Evolutionary conservation across 2,888 invertebrate genomes (phyloP).

Genomic region (Machimus rusticus): DNA sequence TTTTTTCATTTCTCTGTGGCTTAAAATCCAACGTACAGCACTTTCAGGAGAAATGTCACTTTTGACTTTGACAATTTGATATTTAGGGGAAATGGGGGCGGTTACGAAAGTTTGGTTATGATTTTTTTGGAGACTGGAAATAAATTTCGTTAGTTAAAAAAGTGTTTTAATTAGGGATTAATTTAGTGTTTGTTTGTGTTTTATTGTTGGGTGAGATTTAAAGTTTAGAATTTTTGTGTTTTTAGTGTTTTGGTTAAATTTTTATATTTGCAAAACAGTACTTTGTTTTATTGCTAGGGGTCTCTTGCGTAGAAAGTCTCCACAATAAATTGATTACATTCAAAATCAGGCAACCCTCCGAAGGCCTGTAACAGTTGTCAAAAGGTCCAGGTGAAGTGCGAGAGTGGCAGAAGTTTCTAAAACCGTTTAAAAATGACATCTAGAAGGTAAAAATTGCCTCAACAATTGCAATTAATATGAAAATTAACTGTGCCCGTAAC

Average conservation of each 20-base stretch:
- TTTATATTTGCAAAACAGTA: not conserved
- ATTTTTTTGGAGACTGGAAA: conserved; percentile 52
- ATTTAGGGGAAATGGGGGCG: not conserved
- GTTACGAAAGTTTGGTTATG: conserved; percentile 15
- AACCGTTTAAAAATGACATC: conserved; percentile 44
- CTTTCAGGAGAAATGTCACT: not conserved
- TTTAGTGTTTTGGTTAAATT: not conserved
- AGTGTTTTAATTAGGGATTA: not conserved
- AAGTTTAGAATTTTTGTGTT: not conserved
- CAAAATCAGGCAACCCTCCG: not conserved
- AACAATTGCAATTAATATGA: not conserved
- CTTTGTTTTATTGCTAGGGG: not conserved
- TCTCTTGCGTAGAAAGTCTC: not conserved
- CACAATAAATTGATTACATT: conserved; percentile 3
- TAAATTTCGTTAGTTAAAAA: not conserved
- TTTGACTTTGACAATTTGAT: not conserved
- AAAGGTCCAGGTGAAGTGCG: conserved; percentile 41
- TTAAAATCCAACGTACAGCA: not conserved
- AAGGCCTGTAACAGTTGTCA: conserved; percentile 44
- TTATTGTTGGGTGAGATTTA: not conserved
- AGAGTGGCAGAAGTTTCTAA: conserved; percentile 42
- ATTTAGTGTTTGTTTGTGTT: not conserved
- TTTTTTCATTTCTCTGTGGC: conserved; percentile 55
- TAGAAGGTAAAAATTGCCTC: conserved; percentile 36
- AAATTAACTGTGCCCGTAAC: not conserved